Evolutionary conservation across 2,888 invertebrate species (phyloP).

Genomic region (Hypomecis atomaria): DNA sequence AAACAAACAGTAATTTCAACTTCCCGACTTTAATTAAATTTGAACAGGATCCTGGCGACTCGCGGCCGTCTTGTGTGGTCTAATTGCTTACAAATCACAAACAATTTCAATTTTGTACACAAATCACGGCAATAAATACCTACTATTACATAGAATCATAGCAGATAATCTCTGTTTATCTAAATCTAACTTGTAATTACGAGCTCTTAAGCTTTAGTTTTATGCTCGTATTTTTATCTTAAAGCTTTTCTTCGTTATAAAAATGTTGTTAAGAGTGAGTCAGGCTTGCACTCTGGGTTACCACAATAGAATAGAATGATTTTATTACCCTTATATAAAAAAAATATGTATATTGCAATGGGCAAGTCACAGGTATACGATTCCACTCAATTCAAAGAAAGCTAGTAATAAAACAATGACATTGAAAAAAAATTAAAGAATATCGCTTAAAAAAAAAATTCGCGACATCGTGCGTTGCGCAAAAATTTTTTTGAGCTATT

Average conservation of each 20-base stretch:
- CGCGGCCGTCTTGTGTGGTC: conserved; percentile 40
- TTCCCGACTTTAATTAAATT: conserved; percentile 6
- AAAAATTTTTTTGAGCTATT: too few relatives aligned
- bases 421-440: too few relatives aligned
- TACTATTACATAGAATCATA: conserved; percentile 41
- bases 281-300: neutral
- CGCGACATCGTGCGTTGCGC: too few relatives aligned
- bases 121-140: conserved; percentile 36
- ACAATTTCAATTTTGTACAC: conserved; percentile 37
- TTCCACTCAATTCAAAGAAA: too few relatives aligned
- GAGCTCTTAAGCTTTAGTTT: conserved; percentile 39
- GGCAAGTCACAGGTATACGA: too few relatives aligned
- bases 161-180: conserved; percentile 31
- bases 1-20: conserved; percentile 7
- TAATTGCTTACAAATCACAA: conserved; percentile 37
- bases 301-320: too few relatives aligned
- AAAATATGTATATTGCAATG: too few relatives aligned
- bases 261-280: neutral
- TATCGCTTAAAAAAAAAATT: too few relatives aligned
- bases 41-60: conserved; percentile 10
- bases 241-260: conserved; percentile 17
- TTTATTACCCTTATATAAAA: too few relatives aligned
- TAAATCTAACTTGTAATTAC: conserved; percentile 41
- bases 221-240: conserved; percentile 36
- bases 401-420: too few relatives aligned